Conservation (phyloP, 2,888 invertebrate species). For the Sylvicola cinctus region DNA sequence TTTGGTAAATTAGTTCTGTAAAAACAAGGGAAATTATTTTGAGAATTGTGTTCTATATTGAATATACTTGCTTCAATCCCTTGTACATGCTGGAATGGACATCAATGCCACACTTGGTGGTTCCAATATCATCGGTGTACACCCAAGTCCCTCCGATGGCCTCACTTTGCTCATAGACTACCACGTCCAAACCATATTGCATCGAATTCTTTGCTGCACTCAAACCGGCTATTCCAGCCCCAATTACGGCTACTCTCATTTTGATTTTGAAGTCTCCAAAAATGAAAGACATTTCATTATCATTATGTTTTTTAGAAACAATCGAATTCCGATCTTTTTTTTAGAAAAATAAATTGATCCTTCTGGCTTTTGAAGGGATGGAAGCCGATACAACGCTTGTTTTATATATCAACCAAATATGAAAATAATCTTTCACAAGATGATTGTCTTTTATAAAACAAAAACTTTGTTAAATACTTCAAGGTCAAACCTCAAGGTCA, state of each 20-base stretch:
- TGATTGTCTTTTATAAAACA: no score
- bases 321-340: no score
- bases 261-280: no score
- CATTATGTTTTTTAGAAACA: no score
- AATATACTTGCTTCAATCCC: constrained; percentile 47
- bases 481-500: no score
- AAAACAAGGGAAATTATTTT: constrained; percentile 9
- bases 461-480: no score
- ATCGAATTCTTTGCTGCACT: constrained; percentile 51
- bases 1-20: constrained; percentile 81
- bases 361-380: no score
- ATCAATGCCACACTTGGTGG: constrained; percentile 56
- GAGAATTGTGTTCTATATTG: background rate
- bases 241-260: constrained; percentile 61
- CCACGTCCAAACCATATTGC: constrained; percentile 28
- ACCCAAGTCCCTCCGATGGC: constrained; percentile 82
- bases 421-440: no score
- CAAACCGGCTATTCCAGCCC: constrained; percentile 78
- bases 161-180: constrained; percentile 54
- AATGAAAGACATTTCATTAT: no score
- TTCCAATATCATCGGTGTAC: constrained; percentile 54
- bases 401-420: no score
- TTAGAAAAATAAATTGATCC: no score
- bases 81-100: constrained; percentile 86
- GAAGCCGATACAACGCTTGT: no score